Base-by-base conservation (phyloP, 2,797 vertebrate genomes). In the Myotis vivesi region DNA sequence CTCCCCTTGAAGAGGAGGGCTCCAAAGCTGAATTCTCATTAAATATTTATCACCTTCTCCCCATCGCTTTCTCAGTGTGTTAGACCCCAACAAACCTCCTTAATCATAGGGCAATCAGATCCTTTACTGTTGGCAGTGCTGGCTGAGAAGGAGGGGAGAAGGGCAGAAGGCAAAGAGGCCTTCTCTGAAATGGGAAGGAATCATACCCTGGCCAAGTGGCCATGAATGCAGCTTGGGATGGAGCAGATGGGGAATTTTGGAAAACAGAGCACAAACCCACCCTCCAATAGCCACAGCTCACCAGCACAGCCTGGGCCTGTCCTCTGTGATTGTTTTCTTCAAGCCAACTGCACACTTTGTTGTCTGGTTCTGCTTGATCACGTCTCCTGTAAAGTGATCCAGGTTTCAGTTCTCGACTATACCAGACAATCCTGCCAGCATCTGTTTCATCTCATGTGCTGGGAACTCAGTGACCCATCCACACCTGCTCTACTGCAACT, bases 11-110 rank as follows among this genome's bases (percentile, higher is more conserved):
- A 81, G 77, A 98, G 94, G 95, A 97, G 98, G 92, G 94, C 96
- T 94, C 89, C 91, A 93, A 94, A 98, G 97, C 92, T 93, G 96
- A 93, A 97, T 97, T 97, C 94, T 97, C 96, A 97, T 98, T 98
- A 97, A 97, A 97, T 96, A 91, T 98, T 98, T 96, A 98, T 95
- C 91, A 82, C 80, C 69, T 93, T 96, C 97, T 97, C 94, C 95
- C 94, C 96, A 97, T 95, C 33, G 72, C 59, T 81, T 90, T 92
- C 96, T 88, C 89, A 96, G 71, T 95, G 94, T 91, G 76, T 93
- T 97, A 96, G 97, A 95, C 88, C 97, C 91, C 97, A 95, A 94
- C 89, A 98, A 94, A 97, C 89, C 96, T 97, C 96, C 96, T 98
- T 97, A 97, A 98, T 97, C 97, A 97, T 92, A 96, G 91, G 94